Percentiles rank a stretch among this genome's conserved stretches.
phyloP scores from a whole-genome alignment of 2,797 vertebrate genomes.

The Leptatherina wallacei region DNA sequence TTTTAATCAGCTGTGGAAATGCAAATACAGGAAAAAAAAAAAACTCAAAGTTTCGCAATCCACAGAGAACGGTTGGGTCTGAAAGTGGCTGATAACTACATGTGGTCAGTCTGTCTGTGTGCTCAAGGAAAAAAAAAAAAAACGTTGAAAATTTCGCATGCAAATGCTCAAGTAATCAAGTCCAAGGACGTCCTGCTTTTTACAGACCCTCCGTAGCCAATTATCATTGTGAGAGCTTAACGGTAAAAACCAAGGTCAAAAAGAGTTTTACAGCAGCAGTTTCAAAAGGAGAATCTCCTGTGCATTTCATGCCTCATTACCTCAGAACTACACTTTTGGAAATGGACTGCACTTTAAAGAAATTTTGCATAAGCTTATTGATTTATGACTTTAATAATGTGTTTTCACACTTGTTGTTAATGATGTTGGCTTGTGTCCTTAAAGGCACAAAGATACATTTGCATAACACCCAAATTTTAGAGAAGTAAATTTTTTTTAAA shows the following conservation, averaged over 20 bases:
- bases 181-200: not conserved
- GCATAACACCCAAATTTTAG: not conserved
- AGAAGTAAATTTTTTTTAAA: not conserved
- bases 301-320: not conserved
- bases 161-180: not conserved
- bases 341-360: not conserved
- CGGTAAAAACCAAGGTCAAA: constrained; percentile 2
- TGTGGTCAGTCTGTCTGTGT: not conserved
- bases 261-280: not conserved
- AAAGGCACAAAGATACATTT: not conserved
- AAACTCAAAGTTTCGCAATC: not conserved
- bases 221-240: not conserved
- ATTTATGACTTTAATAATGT: not conserved
- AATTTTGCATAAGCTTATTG: not conserved
- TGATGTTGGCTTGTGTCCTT: not conserved
- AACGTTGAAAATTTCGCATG: not conserved
- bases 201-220: not conserved
- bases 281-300: not conserved
- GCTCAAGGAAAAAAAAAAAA: not conserved
- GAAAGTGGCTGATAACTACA: not conserved
- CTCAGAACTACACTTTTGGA: not conserved
- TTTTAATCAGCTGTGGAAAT: not conserved
- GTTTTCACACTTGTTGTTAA: not conserved
- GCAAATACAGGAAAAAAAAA: not conserved
- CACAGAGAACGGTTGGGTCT: not conserved